Conservation (phyloP, 2,888 invertebrate genomes). For the Caenorhabditis sulstoni region DNA sequence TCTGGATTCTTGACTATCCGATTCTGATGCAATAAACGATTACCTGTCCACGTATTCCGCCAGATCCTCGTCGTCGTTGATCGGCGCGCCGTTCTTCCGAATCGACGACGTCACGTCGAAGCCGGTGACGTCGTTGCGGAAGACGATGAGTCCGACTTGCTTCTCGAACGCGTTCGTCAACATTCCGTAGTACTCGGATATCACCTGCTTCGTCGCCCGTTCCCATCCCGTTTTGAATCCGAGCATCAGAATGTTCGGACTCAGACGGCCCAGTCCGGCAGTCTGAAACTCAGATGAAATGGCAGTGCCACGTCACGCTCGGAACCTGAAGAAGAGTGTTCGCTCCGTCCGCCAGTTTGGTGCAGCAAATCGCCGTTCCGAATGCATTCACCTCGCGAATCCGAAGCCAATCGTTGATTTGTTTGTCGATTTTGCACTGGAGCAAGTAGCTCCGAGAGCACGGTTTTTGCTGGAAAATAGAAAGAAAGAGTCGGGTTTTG, state of each 20-base stretch:
- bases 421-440: slow-evolving; percentile 58
- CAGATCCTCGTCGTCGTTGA: slow-evolving; percentile 57
- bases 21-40: neutral
- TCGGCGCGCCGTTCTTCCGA: slow-evolving; percentile 46
- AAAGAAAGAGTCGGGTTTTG: no score
- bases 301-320: no score
- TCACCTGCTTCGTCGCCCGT: slow-evolving; percentile 22
- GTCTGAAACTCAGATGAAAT: slow-evolving; percentile 37
- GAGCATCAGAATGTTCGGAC: slow-evolving; percentile 65
- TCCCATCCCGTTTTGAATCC: slow-evolving; percentile 62
- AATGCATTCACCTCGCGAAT: slow-evolving; percentile 54
- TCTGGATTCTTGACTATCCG: slow-evolving; percentile 16
- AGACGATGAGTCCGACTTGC: slow-evolving; percentile 57
- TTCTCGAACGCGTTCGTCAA: slow-evolving; percentile 61
- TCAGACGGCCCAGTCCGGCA: slow-evolving; percentile 57
- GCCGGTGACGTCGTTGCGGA: slow-evolving; percentile 54
- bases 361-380: slow-evolving; percentile 55
- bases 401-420: slow-evolving; percentile 55
- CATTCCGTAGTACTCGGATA: slow-evolving; percentile 55
- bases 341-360: slow-evolving; percentile 44
- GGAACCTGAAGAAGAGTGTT: slow-evolving; percentile 33
- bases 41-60: slow-evolving; percentile 59
- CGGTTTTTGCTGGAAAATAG: slow-evolving; percentile 50
- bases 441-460: slow-evolving; percentile 55
- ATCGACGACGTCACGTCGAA: slow-evolving; percentile 60